Conservation (phyloP, 2,797 vertebrate genomes). For the Australoheros facetus region DNA sequence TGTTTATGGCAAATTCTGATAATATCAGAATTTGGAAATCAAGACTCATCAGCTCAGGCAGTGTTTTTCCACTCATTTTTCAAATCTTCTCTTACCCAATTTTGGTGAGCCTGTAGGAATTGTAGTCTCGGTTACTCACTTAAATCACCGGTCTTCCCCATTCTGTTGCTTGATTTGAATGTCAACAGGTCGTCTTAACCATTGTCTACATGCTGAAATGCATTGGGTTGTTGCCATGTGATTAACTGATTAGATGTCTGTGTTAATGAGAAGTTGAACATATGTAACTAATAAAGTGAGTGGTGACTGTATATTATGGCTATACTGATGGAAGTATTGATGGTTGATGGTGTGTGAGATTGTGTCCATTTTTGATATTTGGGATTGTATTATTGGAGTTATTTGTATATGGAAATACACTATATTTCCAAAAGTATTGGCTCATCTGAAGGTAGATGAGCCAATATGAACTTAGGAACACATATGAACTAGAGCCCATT, state of each 20-base stretch:
- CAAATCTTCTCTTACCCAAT: background rate
- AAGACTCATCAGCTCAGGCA: background rate
- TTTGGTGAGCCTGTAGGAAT: background rate
- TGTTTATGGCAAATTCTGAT: background rate
- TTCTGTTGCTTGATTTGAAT: background rate
- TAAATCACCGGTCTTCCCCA: background rate
- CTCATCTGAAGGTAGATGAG: too few species aligned
- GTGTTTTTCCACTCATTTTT: background rate
- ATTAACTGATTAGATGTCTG: background rate
- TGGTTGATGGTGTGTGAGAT: background rate
- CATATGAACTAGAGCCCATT: too few species aligned
- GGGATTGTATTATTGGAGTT: background rate
- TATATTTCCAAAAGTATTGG: too few species aligned
- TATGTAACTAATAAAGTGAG: background rate
- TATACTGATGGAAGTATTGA: background rate
- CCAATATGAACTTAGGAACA: too few species aligned
- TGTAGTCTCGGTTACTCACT: too few species aligned
- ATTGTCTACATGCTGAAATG: background rate
- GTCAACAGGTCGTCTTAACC: rapidly evolving
- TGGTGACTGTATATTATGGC: background rate
- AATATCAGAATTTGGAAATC: background rate
- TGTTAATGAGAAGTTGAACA: background rate
- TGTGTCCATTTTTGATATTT: background rate
- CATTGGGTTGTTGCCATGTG: background rate
- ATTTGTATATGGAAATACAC: background rate